Base-by-base conservation (phyloP, 2,888 invertebrate species). In the Zygothrica quintamaculata region DNA sequence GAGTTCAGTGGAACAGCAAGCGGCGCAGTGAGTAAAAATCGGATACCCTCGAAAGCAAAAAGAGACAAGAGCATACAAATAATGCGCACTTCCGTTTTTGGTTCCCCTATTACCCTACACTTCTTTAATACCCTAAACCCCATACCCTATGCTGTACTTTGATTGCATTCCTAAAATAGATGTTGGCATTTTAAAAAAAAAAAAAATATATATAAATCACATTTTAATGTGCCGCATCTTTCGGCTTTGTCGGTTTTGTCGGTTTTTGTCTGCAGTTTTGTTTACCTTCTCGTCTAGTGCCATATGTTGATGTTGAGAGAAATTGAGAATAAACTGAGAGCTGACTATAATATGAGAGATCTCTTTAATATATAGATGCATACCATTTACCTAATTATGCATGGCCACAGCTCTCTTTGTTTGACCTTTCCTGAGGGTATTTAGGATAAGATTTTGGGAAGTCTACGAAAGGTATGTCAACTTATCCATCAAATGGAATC, bases 41-140 rank as follows among this genome's bases (percentile, higher is more conserved):
- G 53, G 36, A 53, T 37, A 67, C 56, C 62, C 62, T 57, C 48
- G 8, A 31, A n/a, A 29, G 3, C 5, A 13, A 39, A 46, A 15
- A 62, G 1, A 34, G 13, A 12, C 43, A 52, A 42, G 42, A 15
- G 33, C 70, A 65, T 66, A 65, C 72, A 77, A 77, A 77, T 75
- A 77, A 77, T 16, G 77, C 77, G 78, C 72, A 77, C 78, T 77
- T 77, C 77, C 77, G 7, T 77, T 69, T 77, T 77, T 77, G 73
- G 71, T 34, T 36, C 31, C 25, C 36, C 40, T 31, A 11, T 11
- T 22, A 44, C 53, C 55, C 55, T 47, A 26, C 26, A n/a, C 29
- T 11, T 22, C n/a, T n/a, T n/a, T n/a, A n/a, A n/a, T n/a, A n/a
- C n/a, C n/a, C n/a, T n/a, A n/a, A n/a, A n/a, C 51, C 44, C 25